A percentile compares a stretch with the other conserved stretches of the same genome.
phyloP scores from a whole-genome alignment of 1,140 invertebrate genomes.

The Scaptomyza pallida region DNA sequence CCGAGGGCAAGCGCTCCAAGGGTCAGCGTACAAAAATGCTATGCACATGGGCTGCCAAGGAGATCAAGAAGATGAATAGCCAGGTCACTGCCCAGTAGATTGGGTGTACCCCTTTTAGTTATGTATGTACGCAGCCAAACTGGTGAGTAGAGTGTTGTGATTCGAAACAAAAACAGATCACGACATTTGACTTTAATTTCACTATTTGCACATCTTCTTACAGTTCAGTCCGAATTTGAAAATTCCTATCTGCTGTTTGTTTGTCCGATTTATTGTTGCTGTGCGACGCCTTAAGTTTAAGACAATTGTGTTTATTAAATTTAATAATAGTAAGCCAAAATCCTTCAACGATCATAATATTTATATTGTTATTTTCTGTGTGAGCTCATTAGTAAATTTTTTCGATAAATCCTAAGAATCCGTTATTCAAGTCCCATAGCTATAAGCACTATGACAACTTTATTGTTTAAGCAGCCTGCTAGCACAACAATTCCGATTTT shows the following conservation, averaged over 20 bases:
- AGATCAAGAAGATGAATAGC: slow-evolving; percentile 91
- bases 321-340: slow-evolving; percentile 54
- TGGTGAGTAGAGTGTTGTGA: slow-evolving; percentile 54
- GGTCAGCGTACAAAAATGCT: slow-evolving; percentile 94
- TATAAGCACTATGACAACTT: slow-evolving; percentile 40
- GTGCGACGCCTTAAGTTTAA: slow-evolving; percentile 71
- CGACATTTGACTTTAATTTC: slow-evolving; percentile 13
- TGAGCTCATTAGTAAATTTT: slow-evolving; percentile 36
- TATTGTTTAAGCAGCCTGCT: slow-evolving; percentile 33
- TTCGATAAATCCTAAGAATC: slow-evolving; percentile 20
- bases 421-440: slow-evolving; percentile 9
- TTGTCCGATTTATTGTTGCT: slow-evolving; percentile 80
- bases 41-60: slow-evolving; percentile 96
- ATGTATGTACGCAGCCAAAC: slow-evolving; percentile 58
- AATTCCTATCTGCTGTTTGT: slow-evolving; percentile 67
- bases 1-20: slow-evolving; percentile 93
- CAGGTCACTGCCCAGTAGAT: slow-evolving; percentile 72
- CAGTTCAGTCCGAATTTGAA: slow-evolving; percentile 72
- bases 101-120: slow-evolving; percentile 31
- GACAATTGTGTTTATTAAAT: slow-evolving; percentile 63
- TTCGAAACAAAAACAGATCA: background rate
- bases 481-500: slow-evolving; percentile 20
- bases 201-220: slow-evolving; percentile 40
- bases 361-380: slow-evolving; percentile 57
- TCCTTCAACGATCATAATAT: slow-evolving; percentile 35